Base-by-base conservation (phyloP, 2,888 invertebrate species). In the Brachylomia viminalis region DNA sequence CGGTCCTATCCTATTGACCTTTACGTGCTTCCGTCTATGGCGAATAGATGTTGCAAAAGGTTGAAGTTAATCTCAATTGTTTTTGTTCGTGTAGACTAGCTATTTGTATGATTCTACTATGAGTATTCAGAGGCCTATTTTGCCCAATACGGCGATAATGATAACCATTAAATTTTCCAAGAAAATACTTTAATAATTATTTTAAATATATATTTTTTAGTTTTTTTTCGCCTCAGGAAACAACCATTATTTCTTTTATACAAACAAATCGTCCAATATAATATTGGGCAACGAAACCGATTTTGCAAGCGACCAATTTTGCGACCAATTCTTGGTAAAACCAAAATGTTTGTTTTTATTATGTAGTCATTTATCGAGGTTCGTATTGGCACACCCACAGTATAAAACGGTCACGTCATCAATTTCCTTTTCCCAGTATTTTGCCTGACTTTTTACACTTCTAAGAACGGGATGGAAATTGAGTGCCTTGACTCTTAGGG, bases 1-100 rank as follows among this genome's bases (percentile, higher is more conserved):
- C 72, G 70, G 75, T 67, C 52, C 47, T 71, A 76, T 67, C 52
- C 47, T 71, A 73, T 58, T 87, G 86, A 87, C 89, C 88, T 90
- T 88, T 89, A 85, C 75, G 74, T 77, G 80, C 76, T 83, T 84
- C 82, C 83, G 83, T 68, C 45, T 61, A 30, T 33, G 30, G 15
- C 27, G 38, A 23, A 47, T 82, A 83, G 27, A 77, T 77, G 66
- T 77, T 20, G 42, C 17, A 15, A 59, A 8, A 38, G 5, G 30
- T 54, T 59, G 38, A 15, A 49, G 17, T 33, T 47, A 4, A 82
- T 54, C 42, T 20, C 8, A 42, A 54, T 56, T 4, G 8, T 47
- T 33, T 52, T 52, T 45, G 2, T 33, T 56, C 7, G 23, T 52
- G 11, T 68, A 20, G 30, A 33, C 30, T 27, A 42, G 10, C n/a